Base-by-base conservation (phyloP, 2,797 vertebrate species). In the Ispidina picta region DNA sequence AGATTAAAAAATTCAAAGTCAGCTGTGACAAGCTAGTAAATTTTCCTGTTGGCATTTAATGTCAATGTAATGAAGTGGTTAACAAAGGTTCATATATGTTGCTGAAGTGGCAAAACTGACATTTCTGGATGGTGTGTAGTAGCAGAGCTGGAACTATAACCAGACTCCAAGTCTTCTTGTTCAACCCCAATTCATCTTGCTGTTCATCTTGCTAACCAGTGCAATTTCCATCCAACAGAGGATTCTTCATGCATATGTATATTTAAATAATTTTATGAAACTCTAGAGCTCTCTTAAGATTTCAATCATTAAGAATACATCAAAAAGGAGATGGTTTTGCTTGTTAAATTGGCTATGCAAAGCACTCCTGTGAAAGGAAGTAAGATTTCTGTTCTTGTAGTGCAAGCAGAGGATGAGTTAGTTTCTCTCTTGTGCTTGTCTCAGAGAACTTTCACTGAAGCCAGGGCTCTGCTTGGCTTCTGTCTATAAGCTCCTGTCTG, bases 221-320 rank as follows among this genome's bases (percentile, higher is more conserved):
- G 26, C 43, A 51, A 8, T 92, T 89, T 86, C 49, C 18, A 6
- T 56, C 79, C 77, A 74, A 5, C 58, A 65, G 85, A 88, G 68
- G 49, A 54, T 60, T 93, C 54, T 70, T 90, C 71, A 51, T 91
- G 68, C 54, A 28, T 71, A 17, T 79, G 71, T 82, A 77, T 73
- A 46, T 26, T 79, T 68, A 92, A 83, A 71, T 59, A 35, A 21
- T 37, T 87, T 49, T 26, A 3, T 56, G 77, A 76, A 92, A 82
- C 49, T 79, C 35, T 35, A 73, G 60, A 76, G 37, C 31, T 86
- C 74, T 86, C 71, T 51, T 48, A 68, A 60, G 60, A 41, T 62
- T 95, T 79, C 78, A n/a, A 15, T 88, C 33, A 65, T 90, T 75
- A 83, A 90, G 77, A 83, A 75, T 90, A 56, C 82, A 87, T 91